Evolutionary conservation across 2,113 vertebrate species (phyloP).

Genomic region (Indicator indicator): DNA sequence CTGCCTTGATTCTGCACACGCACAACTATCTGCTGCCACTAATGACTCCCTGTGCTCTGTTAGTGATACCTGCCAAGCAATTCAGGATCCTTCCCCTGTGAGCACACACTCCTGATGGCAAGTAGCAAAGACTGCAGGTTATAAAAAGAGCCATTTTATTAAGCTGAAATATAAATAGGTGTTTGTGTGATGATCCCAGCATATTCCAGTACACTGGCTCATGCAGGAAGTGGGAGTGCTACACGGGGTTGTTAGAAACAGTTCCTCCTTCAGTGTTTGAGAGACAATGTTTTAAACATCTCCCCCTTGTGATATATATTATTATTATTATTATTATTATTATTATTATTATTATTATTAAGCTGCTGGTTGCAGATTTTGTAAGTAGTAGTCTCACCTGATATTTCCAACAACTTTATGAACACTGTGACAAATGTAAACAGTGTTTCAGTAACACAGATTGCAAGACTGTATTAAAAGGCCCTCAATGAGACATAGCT

Average conservation of each 20-base stretch:
- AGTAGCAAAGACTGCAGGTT: neutral
- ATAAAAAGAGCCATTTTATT: neutral
- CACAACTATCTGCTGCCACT: neutral
- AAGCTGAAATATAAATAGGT: conserved; percentile 5
- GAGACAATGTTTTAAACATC: neutral
- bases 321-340: neutral
- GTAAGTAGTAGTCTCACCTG: neutral
- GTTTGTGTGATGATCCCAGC: neutral
- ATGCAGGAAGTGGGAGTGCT: accelerated
- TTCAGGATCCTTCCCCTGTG: neutral
- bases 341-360: neutral
- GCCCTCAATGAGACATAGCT: neutral
- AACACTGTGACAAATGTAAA: neutral
- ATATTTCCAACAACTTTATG: neutral
- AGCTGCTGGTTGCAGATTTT: neutral
- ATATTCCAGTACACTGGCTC: neutral
- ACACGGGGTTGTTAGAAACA: neutral
- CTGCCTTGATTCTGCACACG: neutral
- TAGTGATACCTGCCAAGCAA: neutral
- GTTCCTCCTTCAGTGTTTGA: neutral
- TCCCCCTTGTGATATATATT: neutral
- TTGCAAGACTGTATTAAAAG: neutral
- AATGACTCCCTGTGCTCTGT: conserved; percentile 25
- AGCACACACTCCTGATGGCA: neutral
- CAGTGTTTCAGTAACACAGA: neutral